Evolutionary conservation across 2,113 vertebrate species (phyloP).

Genomic region (Sturnira hondurensis): DNA sequence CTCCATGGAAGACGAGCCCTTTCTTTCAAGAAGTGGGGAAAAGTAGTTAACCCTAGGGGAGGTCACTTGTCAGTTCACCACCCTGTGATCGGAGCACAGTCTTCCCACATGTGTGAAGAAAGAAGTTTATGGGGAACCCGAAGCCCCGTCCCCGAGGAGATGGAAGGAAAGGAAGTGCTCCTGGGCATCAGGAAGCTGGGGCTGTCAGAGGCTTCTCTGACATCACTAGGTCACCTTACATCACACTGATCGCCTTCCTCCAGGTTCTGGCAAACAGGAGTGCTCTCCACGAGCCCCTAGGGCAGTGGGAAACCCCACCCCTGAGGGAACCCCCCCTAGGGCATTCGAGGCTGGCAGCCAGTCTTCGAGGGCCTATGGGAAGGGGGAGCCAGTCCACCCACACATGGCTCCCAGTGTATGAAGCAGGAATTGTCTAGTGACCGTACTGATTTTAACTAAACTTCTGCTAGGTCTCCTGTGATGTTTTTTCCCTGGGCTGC

Average conservation of each 20-base stretch:
- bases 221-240: not conserved
- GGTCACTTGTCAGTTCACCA: not conserved
- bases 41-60: not conserved
- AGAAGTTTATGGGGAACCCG: not conserved
- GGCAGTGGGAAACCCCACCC: not conserved
- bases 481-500: not conserved
- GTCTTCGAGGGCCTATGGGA: not conserved
- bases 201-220: not conserved
- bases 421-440: not conserved
- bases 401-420: accelerated
- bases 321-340: not conserved
- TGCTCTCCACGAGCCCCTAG: not conserved
- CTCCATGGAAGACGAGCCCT: not conserved
- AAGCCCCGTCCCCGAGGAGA: not conserved
- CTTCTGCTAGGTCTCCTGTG: not conserved
- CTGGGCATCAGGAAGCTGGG: not conserved
- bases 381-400: not conserved
- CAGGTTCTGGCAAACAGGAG: not conserved
- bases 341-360: not conserved
- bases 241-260: not conserved
- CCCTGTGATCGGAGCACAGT: not conserved
- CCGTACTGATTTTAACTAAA: not conserved
- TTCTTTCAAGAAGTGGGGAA: not conserved
- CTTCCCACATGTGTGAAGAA: not conserved
- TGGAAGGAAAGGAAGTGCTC: not conserved